A percentile compares a stretch with the other conserved stretches of the same genome.
Evolutionary conservation across 2,797 vertebrate genomes (phyloP).

Genomic region (Ataeniobius toweri): DNA sequence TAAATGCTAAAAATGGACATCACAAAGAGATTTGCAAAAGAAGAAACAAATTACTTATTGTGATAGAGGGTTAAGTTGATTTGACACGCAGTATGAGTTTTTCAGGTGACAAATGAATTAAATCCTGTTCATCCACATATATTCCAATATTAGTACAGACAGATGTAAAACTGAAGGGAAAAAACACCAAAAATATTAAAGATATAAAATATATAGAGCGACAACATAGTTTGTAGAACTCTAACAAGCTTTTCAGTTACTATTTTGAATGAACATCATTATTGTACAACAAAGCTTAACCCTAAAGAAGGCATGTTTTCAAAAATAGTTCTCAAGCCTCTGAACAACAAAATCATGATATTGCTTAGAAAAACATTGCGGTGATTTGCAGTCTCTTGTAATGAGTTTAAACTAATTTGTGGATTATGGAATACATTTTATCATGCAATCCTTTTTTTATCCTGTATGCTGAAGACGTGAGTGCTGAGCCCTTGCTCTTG

Average conservation of each 20-base stretch:
- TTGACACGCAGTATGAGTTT: background rate
- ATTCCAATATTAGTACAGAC: background rate
- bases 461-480: constrained; percentile 16
- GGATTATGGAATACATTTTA: background rate
- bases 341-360: background rate
- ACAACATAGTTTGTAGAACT: background rate
- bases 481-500: constrained; percentile 45
- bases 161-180: background rate
- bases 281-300: background rate
- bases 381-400: background rate
- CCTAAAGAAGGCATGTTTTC: background rate
- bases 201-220: background rate
- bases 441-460: constrained; percentile 10
- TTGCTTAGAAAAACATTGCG: background rate
- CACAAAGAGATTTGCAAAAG: constrained; percentile 17
- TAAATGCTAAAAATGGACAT: background rate
- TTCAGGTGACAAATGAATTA: background rate
- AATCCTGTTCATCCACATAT: background rate
- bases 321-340: background rate
- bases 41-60: background rate
- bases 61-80: background rate
- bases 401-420: background rate
- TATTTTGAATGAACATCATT: background rate
- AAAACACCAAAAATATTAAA: background rate
- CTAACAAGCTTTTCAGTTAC: background rate